phyloP scores from a whole-genome alignment of 64 coral and sea anemone species.

The Actinia tenebrosa region DNA sequence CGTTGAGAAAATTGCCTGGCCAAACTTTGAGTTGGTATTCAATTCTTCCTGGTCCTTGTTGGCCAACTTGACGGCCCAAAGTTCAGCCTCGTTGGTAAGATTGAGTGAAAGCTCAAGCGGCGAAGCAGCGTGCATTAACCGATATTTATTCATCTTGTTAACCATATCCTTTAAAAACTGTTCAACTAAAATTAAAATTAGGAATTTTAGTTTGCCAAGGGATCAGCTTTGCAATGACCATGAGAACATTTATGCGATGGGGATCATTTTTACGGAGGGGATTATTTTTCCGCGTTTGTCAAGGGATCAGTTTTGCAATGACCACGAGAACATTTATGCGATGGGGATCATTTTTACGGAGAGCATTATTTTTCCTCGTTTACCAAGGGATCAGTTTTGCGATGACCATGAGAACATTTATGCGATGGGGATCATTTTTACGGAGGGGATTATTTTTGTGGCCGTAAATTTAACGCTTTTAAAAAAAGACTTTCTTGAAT shows the following conservation, averaged over 20 bases:
- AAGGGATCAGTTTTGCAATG: neutral
- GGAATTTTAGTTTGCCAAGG: neutral
- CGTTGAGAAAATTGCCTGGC: conserved; percentile 72
- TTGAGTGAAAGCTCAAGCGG: conserved; percentile 64
- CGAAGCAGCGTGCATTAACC: conserved; percentile 69
- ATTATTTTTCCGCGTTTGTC: no score
- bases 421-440: no score
- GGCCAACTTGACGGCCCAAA: conserved; percentile 56
- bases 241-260: no score
- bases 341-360: no score
- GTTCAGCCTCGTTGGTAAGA: conserved; percentile 54
- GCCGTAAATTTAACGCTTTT: no score
- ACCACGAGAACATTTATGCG: no score
- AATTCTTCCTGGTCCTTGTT: conserved; percentile 61
- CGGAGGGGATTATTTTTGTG: no score
- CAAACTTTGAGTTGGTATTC: conserved; percentile 70
- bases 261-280: no score
- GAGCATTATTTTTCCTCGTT: no score
- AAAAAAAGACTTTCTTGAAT: no score
- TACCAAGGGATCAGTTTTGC: neutral
- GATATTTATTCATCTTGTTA: conserved; percentile 63
- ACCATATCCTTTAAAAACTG: conserved; percentile 54
- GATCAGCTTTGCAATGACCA: neutral
- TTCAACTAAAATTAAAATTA: neutral
- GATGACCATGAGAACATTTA: neutral